phyloP scores from a whole-genome alignment of 2,113 vertebrate genomes.

The Platichthys stellatus region DNA sequence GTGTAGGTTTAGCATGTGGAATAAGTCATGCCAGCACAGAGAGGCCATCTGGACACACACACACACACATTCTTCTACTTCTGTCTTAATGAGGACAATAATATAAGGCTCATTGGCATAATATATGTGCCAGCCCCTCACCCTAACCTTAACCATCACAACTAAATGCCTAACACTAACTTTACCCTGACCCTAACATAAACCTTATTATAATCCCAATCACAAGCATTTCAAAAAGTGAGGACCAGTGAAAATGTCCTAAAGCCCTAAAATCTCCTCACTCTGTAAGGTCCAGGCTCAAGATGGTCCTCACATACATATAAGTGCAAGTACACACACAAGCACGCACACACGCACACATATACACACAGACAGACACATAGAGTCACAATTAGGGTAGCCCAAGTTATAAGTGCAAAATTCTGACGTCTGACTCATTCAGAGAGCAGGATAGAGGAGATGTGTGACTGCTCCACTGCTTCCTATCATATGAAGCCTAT shows the following conservation, averaged over 20 bases:
- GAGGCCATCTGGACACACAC: slow-evolving; percentile 17
- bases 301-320: not conserved
- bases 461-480: slow-evolving; percentile 11
- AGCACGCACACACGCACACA: not conserved
- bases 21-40: slow-evolving; percentile 53
- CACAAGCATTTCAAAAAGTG: too few relatives aligned
- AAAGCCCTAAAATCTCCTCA: too few relatives aligned
- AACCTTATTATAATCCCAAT: too few relatives aligned
- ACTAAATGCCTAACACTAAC: not conserved
- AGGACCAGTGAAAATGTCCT: too few relatives aligned
- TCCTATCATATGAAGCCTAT: too few relatives aligned
- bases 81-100: too few relatives aligned
- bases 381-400: too few relatives aligned
- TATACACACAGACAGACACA: not conserved
- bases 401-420: not conserved
- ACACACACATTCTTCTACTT: not conserved
- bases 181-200: too few relatives aligned
- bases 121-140: too few relatives aligned
- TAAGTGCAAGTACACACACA: not conserved
- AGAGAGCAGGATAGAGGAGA: slow-evolving; percentile 4
- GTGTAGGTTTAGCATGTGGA: slow-evolving; percentile 65
- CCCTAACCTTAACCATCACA: too few relatives aligned
- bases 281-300: too few relatives aligned
- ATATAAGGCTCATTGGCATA: too few relatives aligned
- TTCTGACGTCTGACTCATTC: not conserved